Base-by-base conservation (phyloP, 2,888 invertebrate species). In the Andrena bicolor region DNA sequence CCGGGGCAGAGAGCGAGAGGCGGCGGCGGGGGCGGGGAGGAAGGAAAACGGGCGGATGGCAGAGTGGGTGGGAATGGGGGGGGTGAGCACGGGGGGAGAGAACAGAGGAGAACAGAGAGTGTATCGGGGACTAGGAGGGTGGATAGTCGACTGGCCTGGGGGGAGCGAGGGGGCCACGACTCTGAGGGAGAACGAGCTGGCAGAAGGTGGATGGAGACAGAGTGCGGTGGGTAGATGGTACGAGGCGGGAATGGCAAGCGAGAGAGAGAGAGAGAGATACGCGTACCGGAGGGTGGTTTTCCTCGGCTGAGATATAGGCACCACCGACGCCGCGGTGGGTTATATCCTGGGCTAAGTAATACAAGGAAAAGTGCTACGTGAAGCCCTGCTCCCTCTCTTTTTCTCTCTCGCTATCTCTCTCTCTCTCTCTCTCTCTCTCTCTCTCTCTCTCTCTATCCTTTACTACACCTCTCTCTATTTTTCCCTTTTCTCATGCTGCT, bases 301-400 rank as follows among this genome's bases (percentile, higher is more conserved):
- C 86, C 90, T 90, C 88, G 83, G 90, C 89, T 90, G 90, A 92
- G 92, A 92, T 92, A 92, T 92, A 92, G 92, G 90, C 89, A 86
- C 90, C 89, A 78, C 89, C 87, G 89, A 88, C 90, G 90, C 88
- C 88, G 86, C 84, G 88, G 89, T 89, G 90, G 90, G 90, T 91
- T 91, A 91, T 90, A 91, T 91, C 89, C 89, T 88, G 85, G 89
- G 90, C 92, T 93, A 92, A 93, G 93, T 93, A 93, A 93, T 93
- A 93, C 93, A 91, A 91, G 92, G 90, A 92, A 92, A 92, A 93
- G 93, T 93, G 91, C 92, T 92, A 91, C 89, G 88, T 80, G 86
- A 87, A 88, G 88, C 85, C 85, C 80, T 76, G 76, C 89, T 88
- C 76, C 82, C 41, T 61, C 71, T 68, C 60, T 53, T 72, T n/a